Percentiles rank a stretch among this genome's conserved stretches.
Conservation (phyloP, 2,888 invertebrate genomes). For the Stramonita haemastoma region DNA sequence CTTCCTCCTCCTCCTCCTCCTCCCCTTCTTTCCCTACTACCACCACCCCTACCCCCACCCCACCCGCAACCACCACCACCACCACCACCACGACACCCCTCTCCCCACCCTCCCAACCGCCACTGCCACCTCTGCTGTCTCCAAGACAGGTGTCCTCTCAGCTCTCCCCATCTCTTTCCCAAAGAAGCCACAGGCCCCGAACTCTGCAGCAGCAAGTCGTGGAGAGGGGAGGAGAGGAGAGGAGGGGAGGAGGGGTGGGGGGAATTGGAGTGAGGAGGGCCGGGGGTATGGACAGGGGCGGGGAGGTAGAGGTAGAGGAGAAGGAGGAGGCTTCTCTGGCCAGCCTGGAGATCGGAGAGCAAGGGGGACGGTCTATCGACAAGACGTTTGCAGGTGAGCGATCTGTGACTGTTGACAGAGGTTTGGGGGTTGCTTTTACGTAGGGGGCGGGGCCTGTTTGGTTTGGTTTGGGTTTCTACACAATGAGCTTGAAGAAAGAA, state of each 20-base stretch:
- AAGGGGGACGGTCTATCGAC: conserved; percentile 34
- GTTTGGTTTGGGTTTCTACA: too few species aligned
- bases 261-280: not conserved
- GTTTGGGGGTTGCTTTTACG: too few species aligned
- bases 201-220: too few species aligned
- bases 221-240: not conserved
- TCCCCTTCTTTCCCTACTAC: conserved; percentile 16
- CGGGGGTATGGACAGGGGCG: not conserved
- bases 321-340: not conserved
- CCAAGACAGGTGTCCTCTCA: too few species aligned
- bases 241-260: not conserved
- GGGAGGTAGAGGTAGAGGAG: not conserved
- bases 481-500: too few species aligned
- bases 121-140: not conserved
- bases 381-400: conserved; percentile 37
- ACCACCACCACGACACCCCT: not conserved
- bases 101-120: not conserved
- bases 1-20: not conserved
- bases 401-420: too few species aligned
- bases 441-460: too few species aligned
- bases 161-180: not conserved
- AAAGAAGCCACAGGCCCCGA: not conserved
- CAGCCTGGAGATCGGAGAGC: conserved; percentile 28
- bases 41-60: not conserved
- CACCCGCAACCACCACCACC: not conserved